These are phyloP conservation scores for Melangyna quadrimaculata DNA, from an alignment of 2,888 invertebrate genomes.

Conservation along the genomic window DNA sequence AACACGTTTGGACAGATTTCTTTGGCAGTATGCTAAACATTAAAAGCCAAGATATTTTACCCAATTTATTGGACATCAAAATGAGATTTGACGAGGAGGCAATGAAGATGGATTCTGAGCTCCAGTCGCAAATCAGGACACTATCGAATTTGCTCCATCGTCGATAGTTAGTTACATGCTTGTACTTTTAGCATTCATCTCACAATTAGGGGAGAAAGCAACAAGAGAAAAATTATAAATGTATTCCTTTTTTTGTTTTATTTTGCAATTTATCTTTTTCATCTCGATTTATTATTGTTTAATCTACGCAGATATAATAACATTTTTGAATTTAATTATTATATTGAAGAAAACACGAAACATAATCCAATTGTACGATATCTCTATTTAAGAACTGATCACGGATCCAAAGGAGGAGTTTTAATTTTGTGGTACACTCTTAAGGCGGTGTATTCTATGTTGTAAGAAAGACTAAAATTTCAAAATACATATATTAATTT, in stretches of 20 bases:
- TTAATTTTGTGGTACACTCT: constrained; percentile 39
- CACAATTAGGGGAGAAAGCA: constrained; percentile 21
- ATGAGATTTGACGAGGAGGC: constrained; percentile 79
- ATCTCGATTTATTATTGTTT: constrained; percentile 14
- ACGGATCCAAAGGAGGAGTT: constrained; percentile 1
- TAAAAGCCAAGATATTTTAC: constrained; percentile 87
- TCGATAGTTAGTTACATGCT: constrained; percentile 75
- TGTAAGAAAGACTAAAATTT: constrained; percentile 60
- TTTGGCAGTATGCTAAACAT: constrained; percentile 92
- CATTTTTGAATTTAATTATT: constrained; percentile 14
- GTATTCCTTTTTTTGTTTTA: constrained; percentile 30
- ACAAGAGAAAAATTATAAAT: constrained; percentile 11
- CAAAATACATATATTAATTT: constrained; percentile 54
- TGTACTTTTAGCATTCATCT: constrained; percentile 30
- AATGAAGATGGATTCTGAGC: constrained; percentile 80
- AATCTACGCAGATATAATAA: constrained; percentile 27
- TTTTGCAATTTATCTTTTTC: constrained; percentile 13
- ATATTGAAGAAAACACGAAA: constrained; percentile 20
- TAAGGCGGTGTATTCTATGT: constrained; percentile 34
- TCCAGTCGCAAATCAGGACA: constrained; percentile 80
- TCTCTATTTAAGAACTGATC: constrained; percentile 18
- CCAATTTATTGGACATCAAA: constrained; percentile 83
- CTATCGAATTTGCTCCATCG: constrained; percentile 80
- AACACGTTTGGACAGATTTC: constrained; percentile 90
- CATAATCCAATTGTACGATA: constrained; percentile 41